Conservation (phyloP, 1,140 invertebrate species). For the Calephelis virginiensis region DNA sequence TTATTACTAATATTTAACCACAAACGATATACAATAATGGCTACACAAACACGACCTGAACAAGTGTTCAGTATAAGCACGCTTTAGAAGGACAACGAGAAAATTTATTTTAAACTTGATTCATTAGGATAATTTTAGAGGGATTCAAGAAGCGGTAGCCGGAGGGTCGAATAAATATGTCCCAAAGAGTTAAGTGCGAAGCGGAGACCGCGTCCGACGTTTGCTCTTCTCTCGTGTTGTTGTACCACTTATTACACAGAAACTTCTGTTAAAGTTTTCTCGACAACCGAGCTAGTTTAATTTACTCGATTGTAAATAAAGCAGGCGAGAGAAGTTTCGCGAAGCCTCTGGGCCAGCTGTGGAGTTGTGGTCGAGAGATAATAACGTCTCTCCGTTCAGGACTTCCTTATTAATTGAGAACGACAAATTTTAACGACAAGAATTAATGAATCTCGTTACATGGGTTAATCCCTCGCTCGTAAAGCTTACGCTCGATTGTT, state of each 20-base stretch:
- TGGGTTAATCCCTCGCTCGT: conserved; percentile 79
- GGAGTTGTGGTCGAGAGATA: conserved; percentile 70
- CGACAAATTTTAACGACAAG: conserved; percentile 80
- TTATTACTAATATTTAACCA: too few species aligned
- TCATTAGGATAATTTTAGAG: conserved; percentile 71
- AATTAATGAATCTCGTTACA: conserved; percentile 80
- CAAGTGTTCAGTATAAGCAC: too few species aligned
- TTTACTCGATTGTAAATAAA: conserved; percentile 80
- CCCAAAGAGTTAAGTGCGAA: conserved; percentile 76
- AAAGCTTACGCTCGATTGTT: conserved; percentile 71
- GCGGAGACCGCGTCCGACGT: conserved; percentile 74
- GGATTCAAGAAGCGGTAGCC: conserved; percentile 60
- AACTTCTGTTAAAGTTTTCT: conserved; percentile 77
- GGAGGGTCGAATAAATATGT: conserved; percentile 78
- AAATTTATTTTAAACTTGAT: conserved; percentile 63
- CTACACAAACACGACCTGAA: too few species aligned
- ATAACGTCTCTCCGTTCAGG: conserved; percentile 68
- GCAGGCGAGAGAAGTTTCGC: conserved; percentile 71
- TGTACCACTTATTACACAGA: conserved; percentile 79
- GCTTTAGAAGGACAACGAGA: conserved; percentile 14
- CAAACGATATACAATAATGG: too few species aligned
- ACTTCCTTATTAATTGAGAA: conserved; percentile 79
- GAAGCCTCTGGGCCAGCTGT: conserved; percentile 50
- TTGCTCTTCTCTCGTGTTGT: conserved; percentile 78
- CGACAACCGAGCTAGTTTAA: conserved; percentile 78